Conservation (phyloP, 2,797 vertebrate species). For the Hafferia zeledoni region DNA sequence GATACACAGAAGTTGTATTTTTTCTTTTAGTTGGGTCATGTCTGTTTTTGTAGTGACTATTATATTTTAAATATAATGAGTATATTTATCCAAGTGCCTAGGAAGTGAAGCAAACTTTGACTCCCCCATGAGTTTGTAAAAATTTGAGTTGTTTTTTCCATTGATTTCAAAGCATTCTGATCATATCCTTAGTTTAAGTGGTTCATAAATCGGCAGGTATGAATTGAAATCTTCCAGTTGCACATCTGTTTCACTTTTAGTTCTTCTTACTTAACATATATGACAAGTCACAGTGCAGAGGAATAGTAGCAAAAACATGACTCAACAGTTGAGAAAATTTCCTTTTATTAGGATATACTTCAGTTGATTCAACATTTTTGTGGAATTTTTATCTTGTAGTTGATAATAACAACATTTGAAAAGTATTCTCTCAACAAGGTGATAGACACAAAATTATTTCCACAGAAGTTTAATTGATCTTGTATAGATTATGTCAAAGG, state of each 20-base stretch:
- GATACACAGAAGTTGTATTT: background rate
- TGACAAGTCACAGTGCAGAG: background rate
- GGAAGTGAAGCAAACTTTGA: background rate
- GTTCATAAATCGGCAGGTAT: background rate
- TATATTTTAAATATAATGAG: background rate
- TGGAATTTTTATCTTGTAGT: background rate
- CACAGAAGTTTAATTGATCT: background rate
- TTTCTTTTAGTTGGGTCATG: background rate
- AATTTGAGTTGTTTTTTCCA: background rate
- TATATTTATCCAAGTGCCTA: background rate
- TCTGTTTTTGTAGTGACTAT: background rate
- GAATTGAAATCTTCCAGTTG: background rate
- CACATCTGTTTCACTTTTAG: background rate
- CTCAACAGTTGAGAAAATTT: background rate
- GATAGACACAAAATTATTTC: background rate
- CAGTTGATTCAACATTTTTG: background rate
- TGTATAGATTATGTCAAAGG: background rate
- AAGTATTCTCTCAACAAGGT: background rate
- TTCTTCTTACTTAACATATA: background rate
- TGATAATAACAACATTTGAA: background rate
- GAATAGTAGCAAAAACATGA: background rate
- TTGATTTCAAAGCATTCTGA: background rate
- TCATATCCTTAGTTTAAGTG: background rate
- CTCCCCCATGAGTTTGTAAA: background rate
- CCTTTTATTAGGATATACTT: background rate